Evolutionary conservation across 1,140 invertebrate species (phyloP), one percentile per base, ranked within the genome.

Genomic region (Radopholus similis): DNA sequence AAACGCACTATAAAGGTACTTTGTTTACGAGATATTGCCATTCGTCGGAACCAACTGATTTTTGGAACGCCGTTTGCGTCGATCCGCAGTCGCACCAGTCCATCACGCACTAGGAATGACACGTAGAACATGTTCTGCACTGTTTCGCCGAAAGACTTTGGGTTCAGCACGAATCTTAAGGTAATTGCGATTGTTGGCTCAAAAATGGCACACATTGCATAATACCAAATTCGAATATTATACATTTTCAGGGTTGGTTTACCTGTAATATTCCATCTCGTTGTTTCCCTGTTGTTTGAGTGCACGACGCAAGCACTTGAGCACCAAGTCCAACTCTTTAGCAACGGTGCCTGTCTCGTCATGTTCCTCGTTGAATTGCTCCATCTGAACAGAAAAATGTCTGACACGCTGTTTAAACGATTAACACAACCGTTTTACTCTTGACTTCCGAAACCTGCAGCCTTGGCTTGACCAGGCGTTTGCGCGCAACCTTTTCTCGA

Each of bases 81-180:
- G 9, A 66, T 42, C 11, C 35, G n/a, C 8, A 66, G 34, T 1
- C 64, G 32, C 11, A 66, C 47, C 4, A 26, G 62, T n/a, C 64
- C 64, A 40, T 68, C 62, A 15, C 49, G 51, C 15, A 68, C 34
- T 23, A 68, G 38, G 37, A 68, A 68, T 28, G 66, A 67, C 8
- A 68, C 55, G 26, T 63, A 67, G 37, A 68, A 68, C 66, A 68
- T 68, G 38, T 68, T 68, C 35, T 68, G 40, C 11, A 68, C 49
- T 1, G 63, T 65, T 15, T 68, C 66, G 4, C 66, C 66, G 64
- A 68, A 68, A 63, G 23, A 40, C 11, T 49, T 30, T 9, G 66
- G 66, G 38, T 68, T 30, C 23, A 68, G 55, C 42, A 68, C 66
- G 54, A 68, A 68, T 18, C n/a, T n/a, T n/a, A n/a, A n/a, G n/a